These are phyloP conservation scores for Halcyon badia DNA, from an alignment of 2,797 vertebrate genomes.

Conservation along the genomic window DNA sequence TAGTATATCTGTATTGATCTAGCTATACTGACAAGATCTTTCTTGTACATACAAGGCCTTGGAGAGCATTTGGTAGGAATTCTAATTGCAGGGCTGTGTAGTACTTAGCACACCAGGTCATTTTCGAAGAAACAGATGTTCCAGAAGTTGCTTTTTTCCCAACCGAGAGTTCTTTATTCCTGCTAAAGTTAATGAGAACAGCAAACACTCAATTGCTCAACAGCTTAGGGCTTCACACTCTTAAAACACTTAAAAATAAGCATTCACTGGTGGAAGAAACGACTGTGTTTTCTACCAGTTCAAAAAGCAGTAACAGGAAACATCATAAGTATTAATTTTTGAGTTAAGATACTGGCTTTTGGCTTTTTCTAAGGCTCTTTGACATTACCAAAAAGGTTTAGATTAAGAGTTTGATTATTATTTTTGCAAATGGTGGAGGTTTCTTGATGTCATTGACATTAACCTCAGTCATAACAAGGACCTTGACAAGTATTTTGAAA, in stretches of 20 bases:
- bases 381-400: background rate
- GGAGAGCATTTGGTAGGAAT: background rate
- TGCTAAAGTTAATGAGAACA: background rate
- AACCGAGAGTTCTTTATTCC: background rate
- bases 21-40: background rate
- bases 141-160: background rate
- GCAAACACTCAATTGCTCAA: background rate
- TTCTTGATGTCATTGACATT: background rate
- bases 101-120: background rate
- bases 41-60: background rate
- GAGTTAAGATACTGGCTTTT: background rate
- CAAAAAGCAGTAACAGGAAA: background rate
- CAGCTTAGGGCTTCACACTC: background rate
- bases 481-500: background rate
- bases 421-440: background rate
- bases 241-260: background rate
- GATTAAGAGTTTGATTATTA: background rate
- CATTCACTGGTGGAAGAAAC: background rate
- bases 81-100: background rate
- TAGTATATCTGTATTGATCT: background rate
- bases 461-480: background rate
- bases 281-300: background rate
- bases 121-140: slow-evolving; percentile 1
- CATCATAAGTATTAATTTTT: background rate
- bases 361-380: background rate